phyloP scores from a whole-genome alignment of 2,888 invertebrate species.

The Troilus luridus region DNA sequence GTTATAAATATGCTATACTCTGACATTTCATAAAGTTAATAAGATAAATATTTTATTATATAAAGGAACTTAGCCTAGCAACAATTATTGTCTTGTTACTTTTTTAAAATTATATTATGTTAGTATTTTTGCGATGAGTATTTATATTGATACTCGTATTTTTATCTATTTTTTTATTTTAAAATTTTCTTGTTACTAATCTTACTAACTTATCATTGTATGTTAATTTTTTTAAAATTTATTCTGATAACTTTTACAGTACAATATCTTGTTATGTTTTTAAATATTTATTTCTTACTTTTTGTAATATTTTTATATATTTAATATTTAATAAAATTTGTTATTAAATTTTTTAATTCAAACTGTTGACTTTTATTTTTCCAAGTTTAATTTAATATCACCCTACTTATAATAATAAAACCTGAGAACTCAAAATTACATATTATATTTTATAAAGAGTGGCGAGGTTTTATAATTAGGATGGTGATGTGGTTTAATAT shows the following conservation, averaged over 20 bases:
- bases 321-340: conserved; percentile 14
- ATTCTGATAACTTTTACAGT: conserved; percentile 8
- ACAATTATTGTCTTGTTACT: not conserved
- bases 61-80: not conserved
- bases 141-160: not conserved
- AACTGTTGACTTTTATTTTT: not conserved
- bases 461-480: no score
- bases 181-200: not conserved
- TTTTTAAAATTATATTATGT: not conserved
- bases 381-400: not conserved
- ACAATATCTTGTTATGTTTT: conserved; percentile 46
- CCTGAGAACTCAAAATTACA: no score
- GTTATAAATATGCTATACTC: not conserved
- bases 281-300: conserved; percentile 40
- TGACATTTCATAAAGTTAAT: not conserved
- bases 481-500: no score
- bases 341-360: conserved; percentile 13
- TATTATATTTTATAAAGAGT: no score
- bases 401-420: no score
- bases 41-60: not conserved
- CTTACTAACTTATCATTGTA: conserved; percentile 19
- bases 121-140: not conserved
- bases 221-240: not conserved
- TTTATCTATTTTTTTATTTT: not conserved
- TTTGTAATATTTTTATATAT: conserved; percentile 42